Evolutionary conservation across 2,888 invertebrate genomes (phyloP).

Genomic region (Dryomyza anilis): DNA sequence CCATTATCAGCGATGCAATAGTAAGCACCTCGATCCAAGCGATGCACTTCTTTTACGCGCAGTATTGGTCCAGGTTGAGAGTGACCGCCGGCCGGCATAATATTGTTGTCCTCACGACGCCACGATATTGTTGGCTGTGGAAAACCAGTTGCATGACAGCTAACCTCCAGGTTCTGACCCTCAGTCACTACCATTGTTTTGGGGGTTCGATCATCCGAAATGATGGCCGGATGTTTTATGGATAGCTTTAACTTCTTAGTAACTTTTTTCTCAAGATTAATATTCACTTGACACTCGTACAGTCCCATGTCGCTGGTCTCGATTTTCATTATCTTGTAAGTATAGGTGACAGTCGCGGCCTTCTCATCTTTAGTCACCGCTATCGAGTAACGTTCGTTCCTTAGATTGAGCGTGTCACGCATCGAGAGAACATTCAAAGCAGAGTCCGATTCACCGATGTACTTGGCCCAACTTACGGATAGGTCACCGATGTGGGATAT

Average conservation of each 20-base stretch:
- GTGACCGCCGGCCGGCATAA: conserved; percentile 58
- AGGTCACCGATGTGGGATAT: conserved; percentile 54
- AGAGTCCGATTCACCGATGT: conserved; percentile 45
- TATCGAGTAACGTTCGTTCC: conserved; percentile 54
- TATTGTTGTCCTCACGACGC: conserved; percentile 69
- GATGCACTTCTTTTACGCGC: conserved; percentile 51
- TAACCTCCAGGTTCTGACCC: conserved; percentile 60
- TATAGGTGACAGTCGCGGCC: conserved; percentile 48
- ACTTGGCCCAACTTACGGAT: conserved; percentile 58
- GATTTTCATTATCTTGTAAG: conserved; percentile 54
- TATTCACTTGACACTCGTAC: conserved; percentile 59
- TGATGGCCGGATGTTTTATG: conserved; percentile 56
- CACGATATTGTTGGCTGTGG: conserved; percentile 74
- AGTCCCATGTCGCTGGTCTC: conserved; percentile 56
- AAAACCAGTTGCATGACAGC: conserved; percentile 78
- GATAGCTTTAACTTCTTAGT: conserved; percentile 51
- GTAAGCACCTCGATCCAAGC: conserved; percentile 58
- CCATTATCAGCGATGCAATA: conserved; percentile 59
- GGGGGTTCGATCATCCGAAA: conserved; percentile 50
- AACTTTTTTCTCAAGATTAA: conserved; percentile 53
- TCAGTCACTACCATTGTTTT: conserved; percentile 51
- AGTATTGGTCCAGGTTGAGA: conserved; percentile 48
- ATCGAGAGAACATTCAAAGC: conserved; percentile 55
- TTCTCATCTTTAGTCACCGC: conserved; percentile 44
- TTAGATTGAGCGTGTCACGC: conserved; percentile 50